Evolutionary conservation across 2,888 invertebrate genomes (phyloP), one percentile per base, ranked within the genome.

Genomic region (Meteorus colon): DNA sequence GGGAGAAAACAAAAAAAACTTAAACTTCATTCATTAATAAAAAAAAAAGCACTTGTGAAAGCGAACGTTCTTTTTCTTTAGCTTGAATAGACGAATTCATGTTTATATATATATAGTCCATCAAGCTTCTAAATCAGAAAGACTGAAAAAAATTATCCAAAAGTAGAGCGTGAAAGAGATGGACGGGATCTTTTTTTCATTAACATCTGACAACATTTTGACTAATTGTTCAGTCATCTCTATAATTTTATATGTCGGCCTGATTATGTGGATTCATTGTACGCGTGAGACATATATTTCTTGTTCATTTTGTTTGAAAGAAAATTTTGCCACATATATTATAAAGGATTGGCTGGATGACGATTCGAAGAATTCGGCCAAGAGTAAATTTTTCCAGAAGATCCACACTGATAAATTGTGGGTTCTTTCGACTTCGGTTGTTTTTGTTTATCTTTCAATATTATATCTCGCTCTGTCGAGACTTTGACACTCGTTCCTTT

Each of bases 11-110:
- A 31, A 76, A 70, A 78, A 75, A 60, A 77, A 75, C 72, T 76
- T 77, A 78, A 81, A 79, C 69, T 76, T 63, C 80, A 81, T 81
- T 81, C 81, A 72, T 77, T 27, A 75, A 77, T 65, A 78, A 76
- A 55, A 55, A 55, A 55, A 75, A 75, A 77, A 72, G 70, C 75
- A 75, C 70, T 70, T 70, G 29, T 62, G 55, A 48, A 75, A 75
- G 75, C 75, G 65, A 55, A 55, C 59, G 48, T 70, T 75, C 63
- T 27, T 69, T 67, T 68, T 24, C 2, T 48, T 74, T 59, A 45
- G 27, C 41, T 29, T 24, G 68, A 29, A 51, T 48, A 34, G 16
- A 34, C 37, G 37, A 65, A 41, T 34, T 19, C 16, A 41, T 34
- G 19, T 16, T 34, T n/a, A 62, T 16, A 70, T 60, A 16, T 29